Evolutionary conservation across 1,140 invertebrate species (phyloP).

Genomic region (Leptopilina clavipes): DNA sequence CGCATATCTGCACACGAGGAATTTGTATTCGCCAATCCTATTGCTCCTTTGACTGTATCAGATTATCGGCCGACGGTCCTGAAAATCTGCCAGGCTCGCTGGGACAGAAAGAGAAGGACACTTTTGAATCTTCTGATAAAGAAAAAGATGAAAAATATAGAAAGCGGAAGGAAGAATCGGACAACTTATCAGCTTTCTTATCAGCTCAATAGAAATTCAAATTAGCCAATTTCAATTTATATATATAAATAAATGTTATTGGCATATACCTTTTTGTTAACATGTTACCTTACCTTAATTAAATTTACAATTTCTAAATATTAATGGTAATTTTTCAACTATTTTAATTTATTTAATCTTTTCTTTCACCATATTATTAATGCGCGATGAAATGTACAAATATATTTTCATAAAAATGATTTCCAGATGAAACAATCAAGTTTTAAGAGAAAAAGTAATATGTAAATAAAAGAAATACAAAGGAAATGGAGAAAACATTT

Average conservation of each 20-base stretch:
- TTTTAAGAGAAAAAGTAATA: background rate
- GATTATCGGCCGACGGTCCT: conserved; percentile 4
- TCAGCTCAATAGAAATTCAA: conserved; percentile 28
- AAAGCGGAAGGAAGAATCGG: conserved; percentile 1
- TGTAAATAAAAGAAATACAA: background rate
- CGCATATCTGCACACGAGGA: conserved; percentile 30
- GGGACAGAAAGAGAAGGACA: background rate
- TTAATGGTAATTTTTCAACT: no score
- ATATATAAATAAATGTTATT: conserved; percentile 25
- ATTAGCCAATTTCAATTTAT: conserved; percentile 1
- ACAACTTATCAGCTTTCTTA: conserved; percentile 18
- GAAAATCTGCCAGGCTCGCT: conserved; percentile 4
- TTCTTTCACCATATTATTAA: no score
- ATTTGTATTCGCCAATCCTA: conserved; percentile 20
- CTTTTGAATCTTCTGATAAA: background rate
- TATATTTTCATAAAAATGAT: no score
- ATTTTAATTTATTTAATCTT: no score
- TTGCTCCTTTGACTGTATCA: background rate
- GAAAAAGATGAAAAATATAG: background rate
- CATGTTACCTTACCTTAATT: no score
- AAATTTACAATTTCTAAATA: no score
- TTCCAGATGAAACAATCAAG: no score
- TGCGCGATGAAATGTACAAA: no score
- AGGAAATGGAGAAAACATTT: conserved; percentile 35
- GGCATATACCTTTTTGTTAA: no score